phyloP scores from a whole-genome alignment of 2,797 vertebrate genomes.

The Hybognathus amarus region DNA sequence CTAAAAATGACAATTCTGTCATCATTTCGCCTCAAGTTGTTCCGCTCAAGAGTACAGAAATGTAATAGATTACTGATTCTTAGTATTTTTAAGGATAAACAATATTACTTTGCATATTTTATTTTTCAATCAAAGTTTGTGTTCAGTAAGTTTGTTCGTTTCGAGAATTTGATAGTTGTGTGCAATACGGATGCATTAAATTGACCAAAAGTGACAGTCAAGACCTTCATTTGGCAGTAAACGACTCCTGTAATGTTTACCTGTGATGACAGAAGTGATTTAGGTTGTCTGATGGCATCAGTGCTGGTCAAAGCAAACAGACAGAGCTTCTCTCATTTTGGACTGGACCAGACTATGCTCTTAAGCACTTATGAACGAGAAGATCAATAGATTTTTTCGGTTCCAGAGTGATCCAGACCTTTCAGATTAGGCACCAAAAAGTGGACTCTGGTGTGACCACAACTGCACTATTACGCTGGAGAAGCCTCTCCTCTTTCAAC shows the following conservation, averaged over 20 bases:
- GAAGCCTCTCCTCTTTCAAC: conserved; percentile 77
- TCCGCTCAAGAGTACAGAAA: not conserved
- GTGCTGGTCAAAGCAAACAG: conserved; percentile 20
- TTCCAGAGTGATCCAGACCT: conserved; percentile 69
- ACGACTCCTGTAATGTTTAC: not conserved
- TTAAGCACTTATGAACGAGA: conserved; percentile 30
- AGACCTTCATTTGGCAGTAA: not conserved
- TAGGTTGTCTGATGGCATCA: conserved; percentile 18
- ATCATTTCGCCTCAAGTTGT: not conserved
- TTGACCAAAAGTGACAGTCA: not conserved
- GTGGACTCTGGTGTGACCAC: conserved; percentile 76
- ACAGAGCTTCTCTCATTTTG: conserved; percentile 16
- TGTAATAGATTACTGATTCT: not conserved
- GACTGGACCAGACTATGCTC: conserved; percentile 33
- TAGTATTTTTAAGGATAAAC: not conserved
- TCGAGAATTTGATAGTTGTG: not conserved
- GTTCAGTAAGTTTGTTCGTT: not conserved
- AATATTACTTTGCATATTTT: not conserved
- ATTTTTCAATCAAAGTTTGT: too few relatives aligned
- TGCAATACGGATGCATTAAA: not conserved
- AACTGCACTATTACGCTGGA: conserved; percentile 72
- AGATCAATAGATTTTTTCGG: conserved; percentile 71
- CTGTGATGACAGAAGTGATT: conserved; percentile 1
- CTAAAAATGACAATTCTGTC: not conserved
- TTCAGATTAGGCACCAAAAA: conserved; percentile 71